phyloP scores from a whole-genome alignment of 2,888 invertebrate genomes.

The Latrodectus hesperus region DNA sequence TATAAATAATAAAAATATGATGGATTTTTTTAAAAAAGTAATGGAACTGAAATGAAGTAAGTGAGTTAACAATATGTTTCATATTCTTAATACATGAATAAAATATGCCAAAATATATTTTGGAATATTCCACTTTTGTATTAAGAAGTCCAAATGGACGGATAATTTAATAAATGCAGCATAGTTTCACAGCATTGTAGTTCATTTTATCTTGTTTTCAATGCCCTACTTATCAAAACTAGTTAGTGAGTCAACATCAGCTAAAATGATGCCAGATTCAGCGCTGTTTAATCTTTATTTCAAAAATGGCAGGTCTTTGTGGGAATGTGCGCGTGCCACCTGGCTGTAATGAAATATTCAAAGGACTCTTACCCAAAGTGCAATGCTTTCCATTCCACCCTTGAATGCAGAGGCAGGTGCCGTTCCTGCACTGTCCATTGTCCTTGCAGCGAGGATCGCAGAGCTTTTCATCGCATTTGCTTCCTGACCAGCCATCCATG shows the following conservation, averaged over 20 bases:
- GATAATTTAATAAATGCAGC: too few species aligned
- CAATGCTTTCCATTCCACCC: constrained; percentile 99
- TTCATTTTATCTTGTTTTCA: too few species aligned
- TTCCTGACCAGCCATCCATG: constrained; percentile 90
- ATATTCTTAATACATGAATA: too few species aligned
- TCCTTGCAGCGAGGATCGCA: constrained; percentile 94
- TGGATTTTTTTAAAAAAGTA: too few species aligned
- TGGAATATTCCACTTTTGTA: too few species aligned
- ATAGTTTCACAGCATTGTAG: too few species aligned
- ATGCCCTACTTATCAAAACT: too few species aligned
- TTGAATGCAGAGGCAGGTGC: constrained; percentile 96
- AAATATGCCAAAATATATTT: too few species aligned
- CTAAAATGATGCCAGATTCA: neutral
- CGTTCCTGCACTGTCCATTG: constrained; percentile 97
- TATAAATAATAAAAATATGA: too few species aligned
- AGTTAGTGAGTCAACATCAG: neutral
- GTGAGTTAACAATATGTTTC: too few species aligned
- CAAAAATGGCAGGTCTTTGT: neutral
- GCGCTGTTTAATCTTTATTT: neutral
- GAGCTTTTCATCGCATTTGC: constrained; percentile 91
- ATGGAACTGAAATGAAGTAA: too few species aligned
- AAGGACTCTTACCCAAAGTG: constrained; percentile 87
- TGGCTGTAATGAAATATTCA: neutral
- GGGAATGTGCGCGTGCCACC: neutral
- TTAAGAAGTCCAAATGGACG: too few species aligned